Conservation (phyloP, 1,140 invertebrate species). For the Drosophila nigromelanica region DNA sequence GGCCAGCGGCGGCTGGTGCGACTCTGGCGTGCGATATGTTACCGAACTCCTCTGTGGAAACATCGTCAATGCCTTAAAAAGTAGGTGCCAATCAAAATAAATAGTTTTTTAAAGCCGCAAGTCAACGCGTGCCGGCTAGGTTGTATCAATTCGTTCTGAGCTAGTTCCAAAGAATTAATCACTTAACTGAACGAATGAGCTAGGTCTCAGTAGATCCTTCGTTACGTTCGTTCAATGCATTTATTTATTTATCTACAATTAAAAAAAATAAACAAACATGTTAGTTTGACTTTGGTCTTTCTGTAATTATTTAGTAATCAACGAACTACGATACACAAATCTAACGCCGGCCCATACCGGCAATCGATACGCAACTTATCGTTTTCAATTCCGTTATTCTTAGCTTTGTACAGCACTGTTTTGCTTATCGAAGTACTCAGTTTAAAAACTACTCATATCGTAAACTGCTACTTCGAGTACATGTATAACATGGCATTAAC, state of each 20-base stretch:
- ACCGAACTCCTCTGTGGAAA: conserved; percentile 57
- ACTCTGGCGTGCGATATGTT: conserved; percentile 42
- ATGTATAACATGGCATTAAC: conserved; percentile 21
- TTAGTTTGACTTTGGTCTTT: too few species aligned
- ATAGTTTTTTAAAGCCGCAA: background rate
- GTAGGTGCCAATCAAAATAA: background rate
- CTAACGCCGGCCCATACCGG: too few species aligned
- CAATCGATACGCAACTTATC: too few species aligned
- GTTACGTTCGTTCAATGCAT: too few species aligned
- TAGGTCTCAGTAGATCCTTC: too few species aligned
- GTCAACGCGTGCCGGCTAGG: conserved; percentile 15
- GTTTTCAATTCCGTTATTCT: too few species aligned
- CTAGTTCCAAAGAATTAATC: too few species aligned
- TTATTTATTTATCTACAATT: too few species aligned
- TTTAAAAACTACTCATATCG: background rate
- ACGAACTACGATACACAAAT: too few species aligned
- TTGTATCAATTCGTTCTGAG: background rate
- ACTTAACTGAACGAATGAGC: too few species aligned
- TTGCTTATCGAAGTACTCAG: conserved; percentile 15
- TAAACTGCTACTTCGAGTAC: background rate
- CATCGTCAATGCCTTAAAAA: conserved; percentile 23
- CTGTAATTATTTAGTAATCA: too few species aligned
- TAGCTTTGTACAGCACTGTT: conserved; percentile 12
- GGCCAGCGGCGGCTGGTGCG: conserved; percentile 53
- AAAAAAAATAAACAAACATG: too few species aligned